phyloP scores from a whole-genome alignment of 2,888 invertebrate species.

The Drosophila anomalata region DNA sequence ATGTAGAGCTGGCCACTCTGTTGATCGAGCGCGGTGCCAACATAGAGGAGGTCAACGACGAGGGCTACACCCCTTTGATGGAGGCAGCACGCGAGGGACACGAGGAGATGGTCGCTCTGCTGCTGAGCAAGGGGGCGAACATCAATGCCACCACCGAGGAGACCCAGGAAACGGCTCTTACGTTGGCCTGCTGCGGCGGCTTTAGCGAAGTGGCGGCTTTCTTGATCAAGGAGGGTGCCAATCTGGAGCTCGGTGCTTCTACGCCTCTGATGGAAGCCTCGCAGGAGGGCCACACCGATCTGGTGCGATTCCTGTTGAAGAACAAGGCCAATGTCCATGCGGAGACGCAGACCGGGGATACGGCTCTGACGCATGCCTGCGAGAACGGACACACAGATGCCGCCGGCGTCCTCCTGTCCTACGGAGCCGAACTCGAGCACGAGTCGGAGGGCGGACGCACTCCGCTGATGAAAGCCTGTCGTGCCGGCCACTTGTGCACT shows the following conservation, averaged over 20 bases:
- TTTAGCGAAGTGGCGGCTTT: conserved; percentile 98
- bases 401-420: conserved; percentile 94
- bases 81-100: conserved; percentile 99
- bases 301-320: conserved; percentile 92
- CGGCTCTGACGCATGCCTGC: conserved; percentile 98
- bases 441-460: conserved; percentile 98
- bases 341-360: conserved; percentile 97
- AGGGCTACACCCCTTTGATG: conserved; percentile 99
- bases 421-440: conserved; percentile 96
- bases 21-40: conserved; percentile 98
- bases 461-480: conserved; percentile 98
- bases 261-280: conserved; percentile 99
- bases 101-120: conserved; percentile 98
- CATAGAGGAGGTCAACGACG: conserved; percentile 99
- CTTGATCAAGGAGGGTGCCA: conserved; percentile 96
- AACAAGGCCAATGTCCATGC: conserved; percentile 96
- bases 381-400: conserved; percentile 99
- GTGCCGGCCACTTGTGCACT: conserved; percentile 97
- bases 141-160: conserved; percentile 99
- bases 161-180: conserved; percentile 98
- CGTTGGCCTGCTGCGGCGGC: conserved; percentile 96
- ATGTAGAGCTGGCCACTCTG: conserved; percentile 97
- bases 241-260: conserved; percentile 96
- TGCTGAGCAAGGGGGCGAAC: conserved; percentile 96
- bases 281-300: conserved; percentile 97